These are phyloP conservation scores for Microplitis mediator DNA, from an alignment of 1,140 invertebrate genomes.

Conservation along the genomic window DNA sequence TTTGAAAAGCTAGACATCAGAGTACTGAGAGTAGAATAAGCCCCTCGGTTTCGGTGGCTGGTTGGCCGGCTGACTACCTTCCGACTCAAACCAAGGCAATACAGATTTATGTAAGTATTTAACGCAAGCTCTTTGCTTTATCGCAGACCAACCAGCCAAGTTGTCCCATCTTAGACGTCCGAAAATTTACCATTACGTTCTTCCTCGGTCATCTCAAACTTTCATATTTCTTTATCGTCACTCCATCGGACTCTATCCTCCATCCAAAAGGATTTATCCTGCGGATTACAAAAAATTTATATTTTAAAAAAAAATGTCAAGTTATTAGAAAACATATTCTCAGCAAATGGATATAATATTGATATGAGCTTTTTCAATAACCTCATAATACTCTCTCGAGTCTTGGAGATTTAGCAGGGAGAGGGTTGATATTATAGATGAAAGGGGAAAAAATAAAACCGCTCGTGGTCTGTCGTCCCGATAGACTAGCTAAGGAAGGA, in stretches of 20 bases:
- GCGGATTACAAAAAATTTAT: background rate
- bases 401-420: background rate
- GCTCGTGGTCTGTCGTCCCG: background rate
- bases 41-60: slow-evolving; percentile 15
- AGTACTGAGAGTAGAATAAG: slow-evolving; percentile 37
- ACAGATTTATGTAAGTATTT: slow-evolving; percentile 66
- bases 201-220: slow-evolving; percentile 9
- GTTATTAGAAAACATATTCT: background rate
- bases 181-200: slow-evolving; percentile 45
- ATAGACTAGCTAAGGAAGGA: slow-evolving; percentile 32
- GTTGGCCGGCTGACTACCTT: slow-evolving; percentile 22
- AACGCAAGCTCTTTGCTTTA: slow-evolving; percentile 62
- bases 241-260: background rate
- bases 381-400: background rate
- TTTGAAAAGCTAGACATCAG: background rate
- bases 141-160: slow-evolving; percentile 54
- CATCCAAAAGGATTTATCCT: background rate
- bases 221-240: background rate
- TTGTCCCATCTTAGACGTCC: slow-evolving; percentile 32
- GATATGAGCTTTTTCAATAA: slow-evolving; percentile 14
- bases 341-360: background rate
- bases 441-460: background rate
- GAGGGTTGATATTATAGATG: slow-evolving; percentile 10
- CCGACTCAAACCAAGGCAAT: slow-evolving; percentile 50
- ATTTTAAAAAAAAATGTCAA: background rate